These are phyloP conservation scores for Ivindomyrus marchei DNA, from an alignment of 2,113 vertebrate genomes.

Conservation along the genomic window DNA sequence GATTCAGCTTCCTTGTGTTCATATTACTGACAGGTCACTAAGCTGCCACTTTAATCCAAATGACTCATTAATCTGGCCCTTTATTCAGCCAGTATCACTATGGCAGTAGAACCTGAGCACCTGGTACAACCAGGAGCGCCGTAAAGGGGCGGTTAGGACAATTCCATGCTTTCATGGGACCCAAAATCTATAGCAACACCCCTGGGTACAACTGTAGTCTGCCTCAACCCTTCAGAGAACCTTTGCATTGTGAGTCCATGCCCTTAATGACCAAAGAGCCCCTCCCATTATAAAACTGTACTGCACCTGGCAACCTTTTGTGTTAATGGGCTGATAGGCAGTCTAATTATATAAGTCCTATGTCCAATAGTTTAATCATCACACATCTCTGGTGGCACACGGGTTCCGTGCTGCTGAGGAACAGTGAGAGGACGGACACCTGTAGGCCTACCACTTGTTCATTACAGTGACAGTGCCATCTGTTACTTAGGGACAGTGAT, in stretches of 20 bases:
- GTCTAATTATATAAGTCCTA: neutral
- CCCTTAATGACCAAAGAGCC: neutral
- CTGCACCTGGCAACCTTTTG: neutral
- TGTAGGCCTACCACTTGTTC: neutral
- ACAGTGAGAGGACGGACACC: neutral
- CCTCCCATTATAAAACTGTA: neutral
- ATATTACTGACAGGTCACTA: neutral
- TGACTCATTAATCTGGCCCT: neutral
- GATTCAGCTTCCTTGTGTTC: neutral
- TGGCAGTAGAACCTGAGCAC: neutral
- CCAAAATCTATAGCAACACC: too few relatives aligned
- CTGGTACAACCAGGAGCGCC: neutral
- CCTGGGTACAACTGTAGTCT: neutral
- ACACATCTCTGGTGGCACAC: neutral
- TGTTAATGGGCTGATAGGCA: neutral
- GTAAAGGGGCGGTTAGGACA: too few relatives aligned
- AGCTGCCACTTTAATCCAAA: neutral
- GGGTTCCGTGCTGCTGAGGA: neutral
- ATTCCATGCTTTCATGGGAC: too few relatives aligned
- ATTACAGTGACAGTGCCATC: slow-evolving; percentile 1
- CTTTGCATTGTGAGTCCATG: neutral
- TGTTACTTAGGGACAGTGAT: neutral
- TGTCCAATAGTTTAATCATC: neutral
- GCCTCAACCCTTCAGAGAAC: neutral
- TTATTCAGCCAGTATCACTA: neutral